phyloP scores from a whole-genome alignment of 2,113 vertebrate genomes.

The Pachyramphus minor region DNA sequence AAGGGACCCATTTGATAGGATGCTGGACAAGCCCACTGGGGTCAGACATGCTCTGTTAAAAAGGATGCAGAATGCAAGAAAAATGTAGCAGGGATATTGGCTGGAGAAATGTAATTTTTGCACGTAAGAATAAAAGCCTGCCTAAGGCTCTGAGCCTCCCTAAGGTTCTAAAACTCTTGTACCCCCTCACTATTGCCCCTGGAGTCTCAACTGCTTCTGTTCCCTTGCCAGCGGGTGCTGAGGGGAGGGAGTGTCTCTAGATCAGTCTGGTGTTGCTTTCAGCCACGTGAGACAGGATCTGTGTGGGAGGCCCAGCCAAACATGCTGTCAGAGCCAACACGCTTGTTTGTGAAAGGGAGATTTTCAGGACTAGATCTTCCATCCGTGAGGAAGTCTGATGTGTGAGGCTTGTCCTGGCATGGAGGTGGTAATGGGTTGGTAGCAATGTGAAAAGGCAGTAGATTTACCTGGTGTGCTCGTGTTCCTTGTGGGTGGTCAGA shows the following conservation, averaged over 20 bases:
- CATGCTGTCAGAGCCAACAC: fast-evolving
- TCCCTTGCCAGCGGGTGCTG: not conserved
- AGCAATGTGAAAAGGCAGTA: not conserved
- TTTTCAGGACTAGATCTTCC: not conserved
- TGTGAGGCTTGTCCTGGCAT: not conserved
- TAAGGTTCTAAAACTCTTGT: not conserved
- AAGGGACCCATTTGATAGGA: not conserved
- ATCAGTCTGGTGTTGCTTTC: not conserved
- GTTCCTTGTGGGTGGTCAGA: not conserved
- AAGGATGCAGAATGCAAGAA: not conserved
- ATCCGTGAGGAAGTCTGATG: not conserved
- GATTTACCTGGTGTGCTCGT: not conserved
- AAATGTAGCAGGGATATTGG: fast-evolving
- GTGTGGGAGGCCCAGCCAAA: not conserved
- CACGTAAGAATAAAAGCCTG: not conserved
- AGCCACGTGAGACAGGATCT: not conserved
- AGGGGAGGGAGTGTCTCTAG: not conserved
- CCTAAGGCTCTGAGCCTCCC: not conserved
- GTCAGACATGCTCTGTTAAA: not conserved
- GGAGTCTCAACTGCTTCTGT: not conserved
- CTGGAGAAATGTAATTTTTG: not conserved
- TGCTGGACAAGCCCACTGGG: not conserved
- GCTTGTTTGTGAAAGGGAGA: not conserved
- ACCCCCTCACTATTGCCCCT: fast-evolving
- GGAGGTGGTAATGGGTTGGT: not conserved